These are phyloP conservation scores for Homalodisca vitripennis DNA, from an alignment of 1,140 invertebrate genomes.

Conservation along the genomic window DNA sequence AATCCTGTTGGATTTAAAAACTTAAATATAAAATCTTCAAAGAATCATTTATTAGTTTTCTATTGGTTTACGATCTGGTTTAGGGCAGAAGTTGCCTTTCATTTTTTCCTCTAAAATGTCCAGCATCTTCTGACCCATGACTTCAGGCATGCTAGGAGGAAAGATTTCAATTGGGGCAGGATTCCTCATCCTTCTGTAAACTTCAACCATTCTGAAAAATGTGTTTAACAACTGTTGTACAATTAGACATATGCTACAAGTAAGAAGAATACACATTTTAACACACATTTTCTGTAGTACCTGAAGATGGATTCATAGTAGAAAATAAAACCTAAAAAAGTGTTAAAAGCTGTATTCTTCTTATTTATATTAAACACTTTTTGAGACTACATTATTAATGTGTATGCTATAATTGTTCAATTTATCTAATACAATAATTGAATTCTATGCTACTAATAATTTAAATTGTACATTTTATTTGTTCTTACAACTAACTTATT, in stretches of 20 bases:
- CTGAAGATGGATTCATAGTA: neutral
- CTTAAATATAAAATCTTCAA: neutral
- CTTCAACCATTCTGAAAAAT: conserved; percentile 1
- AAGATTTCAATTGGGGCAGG: neutral
- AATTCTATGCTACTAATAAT: neutral
- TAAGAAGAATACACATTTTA: neutral
- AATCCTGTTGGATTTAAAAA: neutral
- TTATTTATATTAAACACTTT: no score
- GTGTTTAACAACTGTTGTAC: neutral
- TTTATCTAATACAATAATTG: neutral
- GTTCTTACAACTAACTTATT: no score
- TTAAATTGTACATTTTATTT: no score
- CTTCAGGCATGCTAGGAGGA: neutral
- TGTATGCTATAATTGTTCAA: neutral
- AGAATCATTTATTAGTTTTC: neutral
- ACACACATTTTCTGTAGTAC: neutral
- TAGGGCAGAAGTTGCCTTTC: neutral
- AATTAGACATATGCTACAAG: neutral
- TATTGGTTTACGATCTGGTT: neutral
- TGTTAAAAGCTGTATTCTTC: neutral
- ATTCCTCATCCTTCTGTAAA: neutral
- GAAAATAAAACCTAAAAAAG: neutral
- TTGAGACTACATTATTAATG: no score
- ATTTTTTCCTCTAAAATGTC: neutral
- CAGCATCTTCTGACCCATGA: neutral